phyloP scores from a whole-genome alignment of 2,113 vertebrate species.

The Micromys minutus region DNA sequence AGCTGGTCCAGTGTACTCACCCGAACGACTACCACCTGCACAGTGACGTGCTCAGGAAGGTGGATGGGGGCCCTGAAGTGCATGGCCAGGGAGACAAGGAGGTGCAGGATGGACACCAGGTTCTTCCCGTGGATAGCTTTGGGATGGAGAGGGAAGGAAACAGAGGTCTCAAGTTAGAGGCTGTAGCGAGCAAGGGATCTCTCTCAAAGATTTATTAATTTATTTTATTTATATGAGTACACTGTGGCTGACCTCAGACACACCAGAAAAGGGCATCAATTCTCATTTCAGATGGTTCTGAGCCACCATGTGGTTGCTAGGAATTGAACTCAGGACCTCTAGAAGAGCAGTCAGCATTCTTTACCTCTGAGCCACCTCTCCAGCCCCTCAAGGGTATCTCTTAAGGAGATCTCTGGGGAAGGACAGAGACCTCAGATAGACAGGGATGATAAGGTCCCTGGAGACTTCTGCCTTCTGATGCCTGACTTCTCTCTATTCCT shows the following conservation, averaged over 20 bases:
- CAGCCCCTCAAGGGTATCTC: background rate
- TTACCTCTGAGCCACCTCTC: too few species aligned
- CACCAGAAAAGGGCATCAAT: too few species aligned
- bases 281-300: too few species aligned
- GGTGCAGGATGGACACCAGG: constrained; percentile 93
- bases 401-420: fast-evolving
- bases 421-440: background rate
- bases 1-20: constrained; percentile 80
- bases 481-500: fast-evolving
- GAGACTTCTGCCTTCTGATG: fast-evolving
- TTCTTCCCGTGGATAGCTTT: constrained; percentile 96
- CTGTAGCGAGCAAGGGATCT: fast-evolving
- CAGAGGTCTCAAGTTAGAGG: fast-evolving
- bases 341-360: too few species aligned
- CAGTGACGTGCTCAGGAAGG: constrained; percentile 94
- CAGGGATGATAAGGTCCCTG: fast-evolving
- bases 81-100: constrained; percentile 93
- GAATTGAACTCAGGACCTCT: too few species aligned
- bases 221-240: too few species aligned
- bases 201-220: too few species aligned
- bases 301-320: too few species aligned
- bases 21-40: constrained; percentile 95
- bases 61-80: constrained; percentile 95
- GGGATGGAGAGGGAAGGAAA: background rate
- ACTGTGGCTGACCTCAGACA: too few species aligned